Conservation (phyloP, 2,113 vertebrate genomes). For the Aegithalos caudatus region DNA sequence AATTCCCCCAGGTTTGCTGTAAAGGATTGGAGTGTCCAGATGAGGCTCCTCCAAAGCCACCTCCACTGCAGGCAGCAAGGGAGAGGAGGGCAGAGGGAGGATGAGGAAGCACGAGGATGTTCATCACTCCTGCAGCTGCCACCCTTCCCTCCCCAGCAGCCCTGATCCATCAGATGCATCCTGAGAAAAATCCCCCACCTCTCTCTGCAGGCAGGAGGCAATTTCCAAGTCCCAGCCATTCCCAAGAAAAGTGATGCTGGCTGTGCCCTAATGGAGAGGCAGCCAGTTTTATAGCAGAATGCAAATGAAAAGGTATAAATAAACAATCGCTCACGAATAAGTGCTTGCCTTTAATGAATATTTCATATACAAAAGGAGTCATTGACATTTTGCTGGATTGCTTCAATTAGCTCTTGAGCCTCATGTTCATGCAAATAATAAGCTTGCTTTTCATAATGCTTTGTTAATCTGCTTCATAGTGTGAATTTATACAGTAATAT, state of each 20-base stretch:
- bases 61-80: rapidly evolving
- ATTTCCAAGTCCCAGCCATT: neutral
- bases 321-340: constrained; percentile 11
- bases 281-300: neutral
- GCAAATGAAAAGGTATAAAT: constrained; percentile 29
- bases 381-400: constrained; percentile 78
- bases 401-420: constrained; percentile 74
- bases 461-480: constrained; percentile 74
- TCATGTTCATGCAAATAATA: constrained; percentile 69
- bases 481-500: constrained; percentile 29
- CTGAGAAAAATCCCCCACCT: neutral
- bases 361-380: constrained; percentile 64
- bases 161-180: neutral
- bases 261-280: neutral
- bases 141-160: neutral
- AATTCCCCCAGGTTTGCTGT: neutral
- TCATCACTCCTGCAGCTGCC: neutral
- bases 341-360: constrained; percentile 52
- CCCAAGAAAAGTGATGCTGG: neutral
- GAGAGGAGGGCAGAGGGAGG: neutral
- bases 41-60: neutral
- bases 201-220: neutral
- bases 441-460: constrained; percentile 74
- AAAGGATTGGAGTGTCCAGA: neutral
- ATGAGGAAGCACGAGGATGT: neutral